These are phyloP conservation scores for Augochlorella aurata DNA, from an alignment of 2,888 invertebrate species.

Conservation along the genomic window DNA sequence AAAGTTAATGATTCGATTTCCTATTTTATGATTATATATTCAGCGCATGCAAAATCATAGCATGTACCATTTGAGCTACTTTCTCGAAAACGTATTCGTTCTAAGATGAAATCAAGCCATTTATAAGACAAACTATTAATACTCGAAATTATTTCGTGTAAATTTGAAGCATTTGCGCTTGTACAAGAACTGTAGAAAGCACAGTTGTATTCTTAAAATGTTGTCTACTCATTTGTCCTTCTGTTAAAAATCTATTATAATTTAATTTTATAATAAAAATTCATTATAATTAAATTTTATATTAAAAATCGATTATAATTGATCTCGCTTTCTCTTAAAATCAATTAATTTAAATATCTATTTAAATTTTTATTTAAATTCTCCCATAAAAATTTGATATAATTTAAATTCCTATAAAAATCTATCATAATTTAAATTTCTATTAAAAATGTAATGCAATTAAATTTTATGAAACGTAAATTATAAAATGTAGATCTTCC, in stretches of 20 bases:
- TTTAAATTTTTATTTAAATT: too few species aligned
- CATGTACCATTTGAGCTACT: not conserved
- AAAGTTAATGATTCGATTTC: not conserved
- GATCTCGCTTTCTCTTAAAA: too few species aligned
- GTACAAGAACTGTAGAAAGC: not conserved
- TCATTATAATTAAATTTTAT: not conserved
- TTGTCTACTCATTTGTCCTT: not conserved
- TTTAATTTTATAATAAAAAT: too few species aligned
- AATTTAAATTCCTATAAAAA: not conserved
- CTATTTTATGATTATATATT: not conserved
- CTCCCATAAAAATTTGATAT: not conserved
- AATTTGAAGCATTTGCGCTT: not conserved
- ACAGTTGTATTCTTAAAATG: not conserved
- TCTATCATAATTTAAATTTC: not conserved
- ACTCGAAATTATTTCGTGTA: not conserved
- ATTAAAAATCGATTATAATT: too few species aligned
- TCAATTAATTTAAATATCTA: too few species aligned
- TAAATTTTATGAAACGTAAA: not conserved
- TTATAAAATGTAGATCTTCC: too few species aligned
- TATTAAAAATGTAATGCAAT: not conserved
- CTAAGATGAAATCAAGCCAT: not conserved
- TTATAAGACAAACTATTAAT: not conserved
- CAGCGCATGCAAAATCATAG: not conserved
- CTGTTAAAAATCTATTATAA: not conserved
- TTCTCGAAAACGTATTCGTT: not conserved